Evolutionary conservation across 2,113 vertebrate genomes (phyloP), one percentile per base, ranked within the genome.

Genomic region (Callocephalon fimbriatum): DNA sequence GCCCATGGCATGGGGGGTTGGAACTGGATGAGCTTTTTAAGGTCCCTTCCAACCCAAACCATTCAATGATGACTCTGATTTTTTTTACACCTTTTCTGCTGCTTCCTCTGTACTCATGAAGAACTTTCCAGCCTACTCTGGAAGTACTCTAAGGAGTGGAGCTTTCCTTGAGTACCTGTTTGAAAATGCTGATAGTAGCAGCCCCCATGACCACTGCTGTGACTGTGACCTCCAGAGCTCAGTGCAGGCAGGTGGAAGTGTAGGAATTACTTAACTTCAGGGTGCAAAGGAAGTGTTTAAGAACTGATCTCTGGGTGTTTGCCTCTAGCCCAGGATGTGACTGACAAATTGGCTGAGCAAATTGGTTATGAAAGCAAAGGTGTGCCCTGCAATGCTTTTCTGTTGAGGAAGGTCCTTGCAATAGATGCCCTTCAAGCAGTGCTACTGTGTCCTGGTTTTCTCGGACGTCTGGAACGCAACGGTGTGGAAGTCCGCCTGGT

Each of bases 161-260:
- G 26, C 12, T 78, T 92, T 70, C 6, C n/a, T 62, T 37, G 15
- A 31, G 12, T 16, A 12, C 51, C 32, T 72, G 0, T 54, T 51
- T 86, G 92, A 86, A 88, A 59, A 88, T 44, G 18, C 62, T 63
- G 56, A 47, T 32, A 21, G 62, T 7, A 77, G 37, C 45, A 42
- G 67, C 66, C 59, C 35, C 29, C 50, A 26, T 77, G 32, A 5
- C 8, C 20, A 29, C 54, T 4, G 1, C 62, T 17, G 61, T 53
- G 63, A n/a, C n/a, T 45, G 15, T 0, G 0, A 7, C 29, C 47
- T 59, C 88, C 56, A 53, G 72, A 62, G 42, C 9, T 1, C 25
- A 15, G 7, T 20, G 29, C n/a, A 78, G 21, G n/a, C 44, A 53
- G 76, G 48, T 10, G 19, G 18, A 44, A 82, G 42, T 3, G 7